Evolutionary conservation across 2,113 vertebrate genomes (phyloP).

Genomic region (Pardalotus punctatus): DNA sequence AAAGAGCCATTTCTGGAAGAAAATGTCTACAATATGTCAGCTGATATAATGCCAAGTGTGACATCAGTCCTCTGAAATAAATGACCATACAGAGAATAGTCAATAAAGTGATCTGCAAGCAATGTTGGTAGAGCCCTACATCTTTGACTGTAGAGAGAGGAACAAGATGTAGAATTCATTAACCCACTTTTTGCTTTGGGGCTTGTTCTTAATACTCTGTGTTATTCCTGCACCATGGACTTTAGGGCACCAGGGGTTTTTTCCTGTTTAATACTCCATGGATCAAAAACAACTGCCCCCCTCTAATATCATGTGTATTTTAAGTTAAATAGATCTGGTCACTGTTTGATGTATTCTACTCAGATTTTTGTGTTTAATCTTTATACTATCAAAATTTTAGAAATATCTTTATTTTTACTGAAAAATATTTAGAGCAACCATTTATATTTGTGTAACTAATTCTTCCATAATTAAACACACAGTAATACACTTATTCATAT

Average conservation of each 20-base stretch:
- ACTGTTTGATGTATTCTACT: background rate
- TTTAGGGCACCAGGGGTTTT: background rate
- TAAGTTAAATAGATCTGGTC: background rate
- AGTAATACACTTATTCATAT: background rate
- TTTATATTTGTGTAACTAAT: background rate
- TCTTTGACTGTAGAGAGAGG: slow-evolving; percentile 64
- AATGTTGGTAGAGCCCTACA: slow-evolving; percentile 66
- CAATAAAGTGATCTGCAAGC: slow-evolving; percentile 87
- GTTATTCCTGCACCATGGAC: background rate
- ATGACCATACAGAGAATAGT: slow-evolving; percentile 81
- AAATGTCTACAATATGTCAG: slow-evolving; percentile 83
- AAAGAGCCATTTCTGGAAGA: slow-evolving; percentile 74
- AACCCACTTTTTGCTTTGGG: slow-evolving; percentile 53
- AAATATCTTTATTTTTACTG: background rate
- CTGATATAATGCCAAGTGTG: slow-evolving; percentile 76
- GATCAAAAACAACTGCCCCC: background rate
- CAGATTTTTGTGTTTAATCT: background rate
- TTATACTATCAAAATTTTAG: background rate
- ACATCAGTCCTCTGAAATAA: slow-evolving; percentile 82
- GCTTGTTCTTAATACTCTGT: background rate
- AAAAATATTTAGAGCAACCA: background rate
- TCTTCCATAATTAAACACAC: background rate
- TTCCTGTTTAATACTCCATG: slow-evolving; percentile 1
- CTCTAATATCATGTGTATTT: background rate
- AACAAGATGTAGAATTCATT: slow-evolving; percentile 71